Conservation (phyloP, 2,113 vertebrate species). For the Gila orcuttii region DNA sequence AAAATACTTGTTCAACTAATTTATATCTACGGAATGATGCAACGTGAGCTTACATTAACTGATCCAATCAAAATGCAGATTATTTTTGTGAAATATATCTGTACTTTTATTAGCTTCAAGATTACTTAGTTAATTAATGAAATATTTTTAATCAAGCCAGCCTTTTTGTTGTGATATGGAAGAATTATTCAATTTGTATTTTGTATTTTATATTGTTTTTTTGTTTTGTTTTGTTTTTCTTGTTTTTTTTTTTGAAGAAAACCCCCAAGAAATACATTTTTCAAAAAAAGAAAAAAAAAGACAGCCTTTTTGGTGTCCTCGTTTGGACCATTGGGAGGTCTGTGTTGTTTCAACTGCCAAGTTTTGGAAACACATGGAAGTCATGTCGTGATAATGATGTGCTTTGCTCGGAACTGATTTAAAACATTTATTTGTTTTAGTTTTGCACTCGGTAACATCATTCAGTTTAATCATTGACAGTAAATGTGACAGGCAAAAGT, state of each 20-base stretch:
- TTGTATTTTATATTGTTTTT: too few species aligned
- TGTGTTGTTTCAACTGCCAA: neutral
- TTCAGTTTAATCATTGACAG: constrained; percentile 46
- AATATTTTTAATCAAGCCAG: neutral
- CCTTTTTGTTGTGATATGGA: neutral
- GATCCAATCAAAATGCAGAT: neutral
- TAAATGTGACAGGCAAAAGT: neutral
- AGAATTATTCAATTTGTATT: too few species aligned
- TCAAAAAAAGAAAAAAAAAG: too few species aligned
- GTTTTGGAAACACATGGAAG: neutral
- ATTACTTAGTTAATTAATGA: neutral
- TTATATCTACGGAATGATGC: neutral
- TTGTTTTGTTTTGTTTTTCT: too few species aligned
- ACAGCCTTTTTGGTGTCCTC: neutral
- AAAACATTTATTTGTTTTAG: neutral
- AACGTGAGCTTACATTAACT: neutral
- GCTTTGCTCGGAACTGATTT: constrained; percentile 4
- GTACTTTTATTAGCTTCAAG: neutral
- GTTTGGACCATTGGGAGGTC: neutral
- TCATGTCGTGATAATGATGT: too few species aligned
- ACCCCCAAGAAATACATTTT: too few species aligned
- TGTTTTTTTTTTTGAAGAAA: too few species aligned
- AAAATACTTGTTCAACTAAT: neutral
- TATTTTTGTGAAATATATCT: neutral
- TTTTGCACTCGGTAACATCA: constrained; percentile 26